A percentile compares a stretch with the other conserved stretches of the same genome.
phyloP scores from a whole-genome alignment of 1,140 invertebrate species.

The Zeugodacus cucurbitae region DNA sequence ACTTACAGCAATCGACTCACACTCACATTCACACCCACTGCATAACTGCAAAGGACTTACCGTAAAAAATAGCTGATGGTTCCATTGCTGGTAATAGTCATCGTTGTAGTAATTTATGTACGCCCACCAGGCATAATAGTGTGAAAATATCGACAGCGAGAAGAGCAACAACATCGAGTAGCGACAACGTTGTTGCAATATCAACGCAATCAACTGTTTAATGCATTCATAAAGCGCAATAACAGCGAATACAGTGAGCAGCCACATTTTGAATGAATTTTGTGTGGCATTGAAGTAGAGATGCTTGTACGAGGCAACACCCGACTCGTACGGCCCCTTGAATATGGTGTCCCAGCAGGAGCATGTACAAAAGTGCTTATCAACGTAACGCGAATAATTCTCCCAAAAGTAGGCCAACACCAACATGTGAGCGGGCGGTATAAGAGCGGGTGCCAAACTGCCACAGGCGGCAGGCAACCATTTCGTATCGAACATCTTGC shows the following conservation, averaged over 20 bases:
- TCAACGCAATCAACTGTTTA: constrained; percentile 72
- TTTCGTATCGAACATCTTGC: constrained; percentile 58
- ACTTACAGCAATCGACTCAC: background rate
- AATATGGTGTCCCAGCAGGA: constrained; percentile 86
- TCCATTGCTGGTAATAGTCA: constrained; percentile 81
- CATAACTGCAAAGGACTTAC: constrained; percentile 49
- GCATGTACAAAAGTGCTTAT: constrained; percentile 77
- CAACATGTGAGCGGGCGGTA: constrained; percentile 74
- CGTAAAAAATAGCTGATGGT: constrained; percentile 81
- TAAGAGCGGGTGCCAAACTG: constrained; percentile 62
- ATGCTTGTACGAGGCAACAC: constrained; percentile 81
- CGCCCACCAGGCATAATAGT: constrained; percentile 88
- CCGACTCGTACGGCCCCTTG: constrained; percentile 83
- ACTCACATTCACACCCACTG: background rate
- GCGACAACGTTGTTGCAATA: constrained; percentile 70
- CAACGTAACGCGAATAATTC: constrained; percentile 75
- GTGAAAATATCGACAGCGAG: constrained; percentile 77
- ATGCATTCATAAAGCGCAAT: constrained; percentile 79
- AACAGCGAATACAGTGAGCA: constrained; percentile 74
- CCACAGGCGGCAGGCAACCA: constrained; percentile 64
- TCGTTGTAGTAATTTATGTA: constrained; percentile 89
- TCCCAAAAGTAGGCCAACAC: constrained; percentile 78
- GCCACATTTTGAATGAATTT: constrained; percentile 83
- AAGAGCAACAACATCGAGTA: constrained; percentile 79
- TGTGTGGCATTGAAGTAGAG: constrained; percentile 85